Conservation (phyloP, 1,140 invertebrate genomes). For the Bursaphelenchus mucronatus region DNA sequence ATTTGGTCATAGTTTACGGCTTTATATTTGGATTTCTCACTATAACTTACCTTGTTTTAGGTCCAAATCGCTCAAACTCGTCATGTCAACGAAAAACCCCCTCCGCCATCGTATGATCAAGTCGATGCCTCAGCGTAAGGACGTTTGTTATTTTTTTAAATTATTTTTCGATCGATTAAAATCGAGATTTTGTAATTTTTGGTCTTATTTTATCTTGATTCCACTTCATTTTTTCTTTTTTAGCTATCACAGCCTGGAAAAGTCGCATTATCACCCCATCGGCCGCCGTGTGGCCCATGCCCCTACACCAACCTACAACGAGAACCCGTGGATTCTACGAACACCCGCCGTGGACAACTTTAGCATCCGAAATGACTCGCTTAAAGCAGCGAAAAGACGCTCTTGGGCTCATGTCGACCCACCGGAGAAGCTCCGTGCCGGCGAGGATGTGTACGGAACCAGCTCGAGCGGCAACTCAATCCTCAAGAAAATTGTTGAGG, state of each 20-base stretch:
- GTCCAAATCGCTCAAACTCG: slow-evolving; percentile 8
- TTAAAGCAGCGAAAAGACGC: slow-evolving; percentile 38
- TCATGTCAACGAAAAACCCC: slow-evolving; percentile 11
- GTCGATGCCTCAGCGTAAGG: slow-evolving; percentile 12
- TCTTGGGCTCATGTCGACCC: slow-evolving; percentile 38
- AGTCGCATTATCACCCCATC: no score
- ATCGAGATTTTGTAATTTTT: neutral
- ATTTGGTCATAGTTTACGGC: no score
- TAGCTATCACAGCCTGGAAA: neutral
- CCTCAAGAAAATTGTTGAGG: slow-evolving; percentile 29
- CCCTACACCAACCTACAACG: neutral
- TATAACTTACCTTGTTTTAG: neutral
- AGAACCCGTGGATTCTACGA: slow-evolving; percentile 9
- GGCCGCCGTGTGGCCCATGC: no score
- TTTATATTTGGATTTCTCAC: no score
- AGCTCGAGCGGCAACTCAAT: slow-evolving; percentile 6
- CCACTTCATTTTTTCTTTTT: neutral
- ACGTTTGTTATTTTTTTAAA: slow-evolving; percentile 4
- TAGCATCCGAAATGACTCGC: slow-evolving; percentile 29
- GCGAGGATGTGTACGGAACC: neutral
- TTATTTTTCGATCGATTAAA: neutral
- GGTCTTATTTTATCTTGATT: neutral
- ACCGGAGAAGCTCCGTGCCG: neutral
- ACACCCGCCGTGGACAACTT: slow-evolving; percentile 14
- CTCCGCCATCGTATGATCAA: slow-evolving; percentile 26